Percentiles rank a stretch among this genome's conserved stretches.
These are phyloP conservation scores for Sitta carolinensis DNA, from an alignment of 2,797 vertebrate species.

Conservation along the genomic window DNA sequence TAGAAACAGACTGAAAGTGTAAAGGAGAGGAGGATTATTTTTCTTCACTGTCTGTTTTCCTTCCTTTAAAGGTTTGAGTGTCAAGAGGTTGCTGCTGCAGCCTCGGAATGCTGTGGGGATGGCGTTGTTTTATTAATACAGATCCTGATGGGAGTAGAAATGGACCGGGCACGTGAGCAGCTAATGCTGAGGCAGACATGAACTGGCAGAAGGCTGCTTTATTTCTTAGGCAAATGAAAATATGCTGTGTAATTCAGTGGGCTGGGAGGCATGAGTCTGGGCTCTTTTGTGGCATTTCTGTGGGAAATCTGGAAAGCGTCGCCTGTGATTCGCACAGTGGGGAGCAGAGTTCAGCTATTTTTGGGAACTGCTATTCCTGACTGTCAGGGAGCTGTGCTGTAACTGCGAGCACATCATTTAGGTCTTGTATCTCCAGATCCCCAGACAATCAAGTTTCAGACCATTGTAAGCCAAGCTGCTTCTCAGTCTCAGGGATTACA, in stretches of 20 bases:
- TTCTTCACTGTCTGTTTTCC: background rate
- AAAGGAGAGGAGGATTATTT: background rate
- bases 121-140: background rate
- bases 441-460: background rate
- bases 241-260: background rate
- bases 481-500: background rate
- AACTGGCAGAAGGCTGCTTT: background rate
- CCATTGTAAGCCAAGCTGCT: background rate
- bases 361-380: slow-evolving; percentile 36
- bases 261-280: background rate
- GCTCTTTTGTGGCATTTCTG: slow-evolving; percentile 19
- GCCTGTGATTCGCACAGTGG: slow-evolving; percentile 5
- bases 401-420: background rate
- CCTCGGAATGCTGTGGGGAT: background rate
- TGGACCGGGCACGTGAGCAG: background rate
- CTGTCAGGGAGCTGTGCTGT: background rate
- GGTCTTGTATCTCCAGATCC: background rate
- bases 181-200: background rate
- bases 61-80: slow-evolving; percentile 24
- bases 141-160: background rate
- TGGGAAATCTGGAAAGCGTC: slow-evolving; percentile 31
- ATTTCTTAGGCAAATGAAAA: slow-evolving; percentile 9
- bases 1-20: background rate
- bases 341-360: slow-evolving; percentile 33
- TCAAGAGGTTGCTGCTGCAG: background rate